Evolutionary conservation across 2,888 invertebrate genomes (phyloP), one percentile per base, ranked within the genome.

Genomic region (Spisula subtruncata): DNA sequence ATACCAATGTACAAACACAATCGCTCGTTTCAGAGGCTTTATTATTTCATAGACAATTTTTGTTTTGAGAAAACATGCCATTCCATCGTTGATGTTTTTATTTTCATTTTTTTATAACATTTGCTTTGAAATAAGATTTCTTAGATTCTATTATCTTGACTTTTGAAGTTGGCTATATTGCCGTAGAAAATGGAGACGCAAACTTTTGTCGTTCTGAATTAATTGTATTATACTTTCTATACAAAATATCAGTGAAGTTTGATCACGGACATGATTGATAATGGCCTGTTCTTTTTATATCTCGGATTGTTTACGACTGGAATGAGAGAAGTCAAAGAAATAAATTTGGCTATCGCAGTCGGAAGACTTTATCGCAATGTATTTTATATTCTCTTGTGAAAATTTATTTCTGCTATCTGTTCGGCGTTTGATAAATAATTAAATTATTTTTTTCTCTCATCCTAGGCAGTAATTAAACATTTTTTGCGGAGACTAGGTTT

Each of bases 301-400:
- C 83, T 83, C 83, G 51, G 35, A 85, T 85, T 56, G 54, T 85
- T 85, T 85, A 79, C 56, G 54, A 79, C 25, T 35, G 8, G 29
- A 46, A 54, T 25, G 79, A 46, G 82, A 83, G 71, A 46, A 83
- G 83, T 83, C 79, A 56, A 48, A n/a, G 54, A 75, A 56, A 83
- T 88, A 88, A 88, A 88, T 83, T 80, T 56, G 46, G 79, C 41
- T 83, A 88, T 88, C 87, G 56, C 56, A 54, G 56, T 75, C 51
- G 32, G 60, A 41, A 83, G 79, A 79, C 60, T 83, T 88, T 88
- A 83, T 83, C 87, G 60, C 56, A 25, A 60, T 41, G 75, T 83
- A 82, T 88, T 88, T 88, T 88, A 88, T 88, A 75, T 80, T 79
- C 83, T 80, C 87, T n/a, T 83, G 83, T 88, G 83, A 88, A 88